Evolutionary conservation across 2,797 vertebrate genomes (phyloP), one percentile per base, ranked within the genome.

Genomic region (Podarcis siculus): DNA sequence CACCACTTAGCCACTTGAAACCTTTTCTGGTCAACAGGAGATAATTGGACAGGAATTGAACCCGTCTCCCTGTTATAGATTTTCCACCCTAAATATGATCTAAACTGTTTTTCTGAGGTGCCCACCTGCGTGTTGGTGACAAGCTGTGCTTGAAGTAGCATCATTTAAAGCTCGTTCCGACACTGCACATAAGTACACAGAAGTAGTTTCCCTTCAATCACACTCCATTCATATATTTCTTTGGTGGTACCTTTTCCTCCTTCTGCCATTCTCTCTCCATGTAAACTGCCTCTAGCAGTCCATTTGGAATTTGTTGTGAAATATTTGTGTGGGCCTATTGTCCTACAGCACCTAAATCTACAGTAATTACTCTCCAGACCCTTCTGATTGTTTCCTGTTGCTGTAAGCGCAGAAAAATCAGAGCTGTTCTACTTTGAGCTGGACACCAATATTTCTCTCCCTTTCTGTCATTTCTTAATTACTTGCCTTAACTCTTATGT

Each of bases 381-480:
- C 90, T 94, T 90, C 90, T 49, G 87, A 77, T 42, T 79, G 87
- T 12, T 2, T 45, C 7, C 85, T 87, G 92, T 90, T 89, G 73
- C 27, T 83, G 32, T 61, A 72, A 75, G 2, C 58, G 19, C 79
- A 89, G 76, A 87, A 93, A 89, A 91, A 75, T 55, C 49, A 83
- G n/a, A 86, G 90, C 79, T 89, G 30, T 79, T 93, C 78, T 85
- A 87, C 82, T 23, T 89, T n/a, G 85, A 58, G 35, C 49, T 87
- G 82, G 64, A 12, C 72, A 92, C 64, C 87, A 89, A 86, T 91
- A 93, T 85, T 23, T 94, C 79, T 91, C 90, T 73, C 76, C 73
- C 9, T 79, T 92, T 90, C 87, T 90, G 78, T 85, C 91, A 92
- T 82, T 21, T 91, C 82, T 84, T 94, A 95, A 93, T 92, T 92